phyloP scores from a whole-genome alignment of 2,113 vertebrate species.

The Vimba vimba region DNA sequence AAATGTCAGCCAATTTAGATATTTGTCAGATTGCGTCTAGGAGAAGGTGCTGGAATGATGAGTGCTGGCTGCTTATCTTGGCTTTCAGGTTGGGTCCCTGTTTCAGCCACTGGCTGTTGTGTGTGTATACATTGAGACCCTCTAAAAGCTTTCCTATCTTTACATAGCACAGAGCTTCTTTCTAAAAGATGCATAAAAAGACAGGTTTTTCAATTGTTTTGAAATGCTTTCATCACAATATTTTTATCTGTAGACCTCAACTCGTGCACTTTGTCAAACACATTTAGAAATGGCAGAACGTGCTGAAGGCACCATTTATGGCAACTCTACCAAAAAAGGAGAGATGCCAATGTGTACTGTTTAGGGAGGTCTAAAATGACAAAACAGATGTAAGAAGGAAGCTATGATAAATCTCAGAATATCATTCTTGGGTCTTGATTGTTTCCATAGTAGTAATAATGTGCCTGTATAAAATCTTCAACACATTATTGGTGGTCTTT shows the following conservation, averaged over 20 bases:
- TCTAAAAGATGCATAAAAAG: neutral
- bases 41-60: conserved; percentile 34
- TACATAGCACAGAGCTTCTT: neutral
- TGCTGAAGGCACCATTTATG: neutral
- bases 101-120: neutral
- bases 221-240: neutral
- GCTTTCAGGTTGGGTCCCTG: neutral
- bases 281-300: conserved; percentile 8
- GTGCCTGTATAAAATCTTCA: neutral
- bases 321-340: conserved; percentile 2
- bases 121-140: neutral
- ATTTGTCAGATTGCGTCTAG: conserved; percentile 49
- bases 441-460: neutral
- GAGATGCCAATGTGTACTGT: neutral
- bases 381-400: neutral
- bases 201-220: neutral
- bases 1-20: conserved; percentile 54
- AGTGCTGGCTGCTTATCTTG: conserved; percentile 41
- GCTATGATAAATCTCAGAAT: neutral
- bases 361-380: neutral
- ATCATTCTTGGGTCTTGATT: neutral
- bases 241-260: neutral
- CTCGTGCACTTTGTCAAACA: conserved; percentile 4
- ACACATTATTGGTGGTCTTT: neutral
- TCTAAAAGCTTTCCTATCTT: neutral